Base-by-base conservation (phyloP, 2,888 invertebrate species). In the Spilarctia lutea region DNA sequence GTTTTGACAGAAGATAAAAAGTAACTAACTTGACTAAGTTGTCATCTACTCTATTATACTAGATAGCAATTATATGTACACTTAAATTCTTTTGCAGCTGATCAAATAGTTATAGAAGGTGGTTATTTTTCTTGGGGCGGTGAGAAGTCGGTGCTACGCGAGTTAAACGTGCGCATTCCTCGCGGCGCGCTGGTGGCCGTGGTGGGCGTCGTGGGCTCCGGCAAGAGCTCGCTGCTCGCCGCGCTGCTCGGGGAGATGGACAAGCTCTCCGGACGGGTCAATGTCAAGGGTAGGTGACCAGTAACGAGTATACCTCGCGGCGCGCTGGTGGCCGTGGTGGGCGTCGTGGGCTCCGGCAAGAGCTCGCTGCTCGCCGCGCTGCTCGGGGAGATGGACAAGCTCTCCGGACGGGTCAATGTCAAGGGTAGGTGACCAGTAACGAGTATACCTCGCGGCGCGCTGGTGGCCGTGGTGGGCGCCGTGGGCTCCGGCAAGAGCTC, bases 221-320 rank as follows among this genome's bases (percentile, higher is more conserved):
- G 98, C 68, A 99, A 99, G 94, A 98, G 98, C 84, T 99, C 99
- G 66, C 96, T 99, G 63, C 95, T 99, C 63, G 97, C 98, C 20
- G 99, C 99, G 0, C 95, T 99, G 77, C 96, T 99, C 97, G 99
- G 85, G 3, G 99, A 99, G 96, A 99, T 99, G 98, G 98, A 98
- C 84, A 98, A 98, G 93, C 87, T 91, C 6, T 96, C 97, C 39
- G 99, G 99, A 27, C 94, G 97, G 48, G 98, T 99, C 18, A 98
- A 98, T 89, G 98, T 98, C 42, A 71, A 71, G 63, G 71, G 71
- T 71, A 63, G 4, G 71, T 71, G 27, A 13, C 42, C 3, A 52
- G 8, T 24, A 18, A 52, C 20, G 52, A 52, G 8, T 52, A 39
- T 39, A 39, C 39, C 39, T 39, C 96, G 96, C 60, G 97, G 97